phyloP scores from a whole-genome alignment of 2,113 vertebrate species.

The Patagioenas fasciata region DNA sequence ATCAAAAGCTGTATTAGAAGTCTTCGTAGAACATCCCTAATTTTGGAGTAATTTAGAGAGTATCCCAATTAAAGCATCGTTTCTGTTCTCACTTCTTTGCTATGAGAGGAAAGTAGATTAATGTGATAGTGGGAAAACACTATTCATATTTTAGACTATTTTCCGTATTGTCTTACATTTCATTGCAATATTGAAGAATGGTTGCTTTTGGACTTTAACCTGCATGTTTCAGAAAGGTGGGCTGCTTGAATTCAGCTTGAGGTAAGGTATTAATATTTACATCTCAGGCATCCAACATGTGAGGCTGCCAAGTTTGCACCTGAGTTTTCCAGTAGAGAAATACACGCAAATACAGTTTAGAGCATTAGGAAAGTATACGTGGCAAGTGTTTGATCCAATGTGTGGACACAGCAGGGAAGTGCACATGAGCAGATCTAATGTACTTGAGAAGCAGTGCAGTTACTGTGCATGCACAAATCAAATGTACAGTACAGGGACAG shows the following conservation, averaged over 20 bases:
- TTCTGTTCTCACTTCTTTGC: neutral
- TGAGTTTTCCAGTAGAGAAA: neutral
- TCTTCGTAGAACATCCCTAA: neutral
- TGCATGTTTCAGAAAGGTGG: neutral
- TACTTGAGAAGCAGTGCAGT: neutral
- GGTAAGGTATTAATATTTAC: neutral
- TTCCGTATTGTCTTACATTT: neutral
- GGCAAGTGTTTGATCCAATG: neutral
- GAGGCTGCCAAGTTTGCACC: neutral
- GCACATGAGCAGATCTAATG: neutral
- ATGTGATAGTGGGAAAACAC: neutral
- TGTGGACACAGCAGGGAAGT: neutral
- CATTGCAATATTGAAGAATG: neutral
- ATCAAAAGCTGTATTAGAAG: neutral
- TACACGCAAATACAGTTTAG: neutral
- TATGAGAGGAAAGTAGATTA: neutral
- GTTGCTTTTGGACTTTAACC: neutral
- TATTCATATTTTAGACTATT: neutral
- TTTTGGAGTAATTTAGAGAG: neutral
- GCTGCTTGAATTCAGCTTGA: neutral
- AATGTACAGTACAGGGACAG: neutral
- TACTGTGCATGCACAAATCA: neutral
- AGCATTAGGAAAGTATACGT: neutral
- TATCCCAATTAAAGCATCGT: neutral
- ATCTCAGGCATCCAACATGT: neutral